phyloP scores from a whole-genome alignment of 2,888 invertebrate genomes.

The Pammene fasciana region DNA sequence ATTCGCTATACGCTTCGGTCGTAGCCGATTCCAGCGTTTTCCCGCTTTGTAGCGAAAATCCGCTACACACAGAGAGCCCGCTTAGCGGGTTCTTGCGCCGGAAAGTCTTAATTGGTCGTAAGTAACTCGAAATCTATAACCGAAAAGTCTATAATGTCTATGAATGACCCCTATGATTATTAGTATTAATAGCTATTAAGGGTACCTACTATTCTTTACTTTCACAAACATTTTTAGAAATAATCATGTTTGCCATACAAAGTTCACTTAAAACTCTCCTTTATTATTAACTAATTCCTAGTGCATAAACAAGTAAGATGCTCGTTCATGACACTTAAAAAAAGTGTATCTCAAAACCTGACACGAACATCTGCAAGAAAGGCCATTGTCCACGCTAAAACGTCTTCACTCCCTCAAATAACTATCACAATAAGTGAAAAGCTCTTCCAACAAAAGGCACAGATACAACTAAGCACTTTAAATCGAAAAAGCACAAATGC shows the following conservation, averaged over 20 bases:
- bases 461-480: constrained; percentile 81
- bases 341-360: constrained; percentile 1
- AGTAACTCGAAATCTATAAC: too few species aligned
- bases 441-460: constrained; percentile 72
- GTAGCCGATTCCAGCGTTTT: too few species aligned
- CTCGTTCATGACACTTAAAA: background rate
- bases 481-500: constrained; percentile 75
- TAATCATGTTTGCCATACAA: background rate
- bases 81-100: too few species aligned
- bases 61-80: too few species aligned
- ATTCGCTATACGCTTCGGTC: too few species aligned
- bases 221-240: too few species aligned
- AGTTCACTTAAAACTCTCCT: background rate
- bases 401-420: constrained; percentile 44
- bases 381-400: constrained; percentile 14
- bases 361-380: constrained; percentile 4
- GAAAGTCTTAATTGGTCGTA: too few species aligned
- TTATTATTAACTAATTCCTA: background rate
- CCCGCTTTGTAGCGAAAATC: too few species aligned
- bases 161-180: too few species aligned
- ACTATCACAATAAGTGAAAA: constrained; percentile 67
- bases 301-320: background rate
- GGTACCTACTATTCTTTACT: too few species aligned
- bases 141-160: too few species aligned
- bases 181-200: too few species aligned